Evolutionary conservation across 2,797 vertebrate species (phyloP).

Genomic region (Bradypus variegatus): DNA sequence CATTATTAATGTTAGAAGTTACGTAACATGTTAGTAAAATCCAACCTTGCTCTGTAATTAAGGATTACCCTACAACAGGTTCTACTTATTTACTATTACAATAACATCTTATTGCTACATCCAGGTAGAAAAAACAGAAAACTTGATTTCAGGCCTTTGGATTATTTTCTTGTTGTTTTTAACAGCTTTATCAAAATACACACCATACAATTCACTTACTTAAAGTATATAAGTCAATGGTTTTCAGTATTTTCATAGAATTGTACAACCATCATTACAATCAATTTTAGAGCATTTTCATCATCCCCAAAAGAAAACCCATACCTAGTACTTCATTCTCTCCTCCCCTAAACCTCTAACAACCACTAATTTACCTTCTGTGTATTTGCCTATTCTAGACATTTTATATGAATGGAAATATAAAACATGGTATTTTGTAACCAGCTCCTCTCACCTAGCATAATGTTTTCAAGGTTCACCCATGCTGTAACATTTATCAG

Average conservation of each 20-base stretch:
- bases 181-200: background rate
- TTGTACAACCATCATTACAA: background rate
- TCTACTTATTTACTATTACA: background rate
- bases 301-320: background rate
- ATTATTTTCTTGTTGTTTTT: constrained; percentile 4
- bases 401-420: background rate
- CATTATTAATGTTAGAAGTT: constrained; percentile 18
- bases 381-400: background rate
- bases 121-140: background rate
- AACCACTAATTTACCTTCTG: background rate
- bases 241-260: background rate
- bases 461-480: background rate
- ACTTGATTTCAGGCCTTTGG: background rate
- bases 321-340: background rate
- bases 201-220: background rate
- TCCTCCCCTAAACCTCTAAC: background rate
- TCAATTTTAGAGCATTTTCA: constrained; percentile 18
- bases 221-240: background rate
- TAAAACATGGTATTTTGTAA: background rate
- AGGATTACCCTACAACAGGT: background rate
- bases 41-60: background rate
- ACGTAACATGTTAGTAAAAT: background rate
- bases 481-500: background rate
- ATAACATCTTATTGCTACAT: constrained; percentile 3
- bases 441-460: background rate